phyloP scores from a whole-genome alignment of 2,888 invertebrate species.

The Cynaeus angustus region DNA sequence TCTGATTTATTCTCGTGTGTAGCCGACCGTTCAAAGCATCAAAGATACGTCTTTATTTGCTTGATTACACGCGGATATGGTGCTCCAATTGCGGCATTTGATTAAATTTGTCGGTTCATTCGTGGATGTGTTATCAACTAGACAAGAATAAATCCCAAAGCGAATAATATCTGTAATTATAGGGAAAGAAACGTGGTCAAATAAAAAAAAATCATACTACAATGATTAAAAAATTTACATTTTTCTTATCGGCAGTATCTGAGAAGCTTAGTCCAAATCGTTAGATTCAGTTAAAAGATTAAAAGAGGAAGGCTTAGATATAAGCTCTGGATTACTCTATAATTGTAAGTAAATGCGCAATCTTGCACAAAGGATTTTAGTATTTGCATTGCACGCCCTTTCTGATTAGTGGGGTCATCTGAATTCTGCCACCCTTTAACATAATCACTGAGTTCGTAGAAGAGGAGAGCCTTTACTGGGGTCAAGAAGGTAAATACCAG shows the following conservation, averaged over 20 bases:
- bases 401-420: slow-evolving; percentile 24
- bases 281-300: slow-evolving; percentile 16
- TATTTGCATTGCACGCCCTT: slow-evolving; percentile 35
- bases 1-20: slow-evolving; percentile 52
- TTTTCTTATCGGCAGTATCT: neutral
- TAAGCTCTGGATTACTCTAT: slow-evolving; percentile 21
- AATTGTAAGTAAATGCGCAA: slow-evolving; percentile 39
- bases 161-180: neutral
- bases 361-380: slow-evolving; percentile 37
- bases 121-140: neutral
- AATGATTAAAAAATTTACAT: slow-evolving; percentile 1
- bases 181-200: neutral
- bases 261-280: neutral
- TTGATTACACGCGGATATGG: slow-evolving; percentile 29
- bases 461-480: neutral
- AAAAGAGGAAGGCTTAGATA: slow-evolving; percentile 23
- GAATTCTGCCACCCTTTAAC: slow-evolving; percentile 19
- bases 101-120: slow-evolving; percentile 11
- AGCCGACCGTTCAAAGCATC: slow-evolving; percentile 48
- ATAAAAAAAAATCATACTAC: neutral
- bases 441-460: slow-evolving; percentile 8
- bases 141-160: neutral
- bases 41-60: slow-evolving; percentile 38
- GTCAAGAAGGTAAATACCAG: slow-evolving; percentile 7
- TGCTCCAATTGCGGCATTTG: slow-evolving; percentile 14